phyloP scores from a whole-genome alignment of 2,888 invertebrate genomes.

The Platycnemis pennipes region DNA sequence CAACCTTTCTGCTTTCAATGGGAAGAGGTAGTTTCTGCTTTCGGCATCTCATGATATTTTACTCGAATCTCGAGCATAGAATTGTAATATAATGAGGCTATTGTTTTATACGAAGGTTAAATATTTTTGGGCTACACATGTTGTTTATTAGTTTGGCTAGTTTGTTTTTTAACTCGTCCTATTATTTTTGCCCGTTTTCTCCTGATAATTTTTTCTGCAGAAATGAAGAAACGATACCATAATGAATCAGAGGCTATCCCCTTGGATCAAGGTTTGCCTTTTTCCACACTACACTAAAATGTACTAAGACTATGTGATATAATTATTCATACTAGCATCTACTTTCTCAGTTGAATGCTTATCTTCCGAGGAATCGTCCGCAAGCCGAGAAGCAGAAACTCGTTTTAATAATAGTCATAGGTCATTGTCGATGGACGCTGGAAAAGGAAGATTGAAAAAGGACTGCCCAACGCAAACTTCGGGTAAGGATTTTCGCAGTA shows the following conservation, averaged over 20 bases:
- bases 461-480: background rate
- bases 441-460: background rate
- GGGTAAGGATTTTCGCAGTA: background rate
- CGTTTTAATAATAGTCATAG: background rate
- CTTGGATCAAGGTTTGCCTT: background rate
- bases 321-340: background rate
- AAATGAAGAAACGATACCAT: background rate
- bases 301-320: background rate
- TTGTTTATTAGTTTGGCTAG: too few species aligned
- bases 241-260: background rate
- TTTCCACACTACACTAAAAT: background rate
- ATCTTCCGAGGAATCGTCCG: background rate
- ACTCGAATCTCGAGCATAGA: too few species aligned
- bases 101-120: too few species aligned
- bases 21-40: too few species aligned
- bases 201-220: background rate
- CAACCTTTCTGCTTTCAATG: too few species aligned
- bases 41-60: too few species aligned
- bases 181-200: too few species aligned
- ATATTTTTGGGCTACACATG: too few species aligned
- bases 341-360: background rate
- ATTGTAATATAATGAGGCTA: too few species aligned
- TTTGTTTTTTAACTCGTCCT: too few species aligned
- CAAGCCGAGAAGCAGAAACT: conserved; percentile 27
- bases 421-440: background rate